Percentiles rank a stretch among this genome's conserved stretches.
phyloP scores from a whole-genome alignment of 2,113 vertebrate genomes.

The Paedocypris sp. region DNA sequence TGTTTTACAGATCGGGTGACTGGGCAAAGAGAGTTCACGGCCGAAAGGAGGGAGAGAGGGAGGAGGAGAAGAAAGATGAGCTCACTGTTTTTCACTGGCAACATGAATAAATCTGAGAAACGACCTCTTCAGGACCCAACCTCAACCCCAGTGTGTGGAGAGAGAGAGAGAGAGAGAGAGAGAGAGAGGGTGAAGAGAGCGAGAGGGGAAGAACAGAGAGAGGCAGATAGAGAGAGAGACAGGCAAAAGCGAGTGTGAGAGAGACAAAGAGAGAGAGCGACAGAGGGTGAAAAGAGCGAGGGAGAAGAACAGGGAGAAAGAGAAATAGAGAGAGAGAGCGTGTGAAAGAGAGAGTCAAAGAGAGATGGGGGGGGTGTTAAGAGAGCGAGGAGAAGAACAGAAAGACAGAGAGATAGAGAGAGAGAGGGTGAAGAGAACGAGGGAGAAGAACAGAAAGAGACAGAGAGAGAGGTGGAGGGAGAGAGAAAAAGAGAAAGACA shows the following conservation, averaged over 20 bases:
- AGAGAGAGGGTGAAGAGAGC: neutral
- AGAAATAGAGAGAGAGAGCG: too few species aligned
- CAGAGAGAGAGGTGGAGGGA: slow-evolving; percentile 1
- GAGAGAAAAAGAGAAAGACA: slow-evolving; percentile 39
- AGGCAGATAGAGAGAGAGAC: slow-evolving; percentile 27
- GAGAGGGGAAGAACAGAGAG: neutral
- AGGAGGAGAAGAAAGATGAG: slow-evolving; percentile 50
- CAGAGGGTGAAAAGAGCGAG: slow-evolving; percentile 19
- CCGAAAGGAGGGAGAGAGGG: slow-evolving; percentile 12
- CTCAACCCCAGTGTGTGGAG: slow-evolving; percentile 36
- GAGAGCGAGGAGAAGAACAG: slow-evolving; percentile 40
- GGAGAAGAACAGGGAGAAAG: too few species aligned
- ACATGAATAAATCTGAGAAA: slow-evolving; percentile 44
- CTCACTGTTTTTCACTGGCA: slow-evolving; percentile 36
- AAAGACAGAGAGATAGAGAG: slow-evolving; percentile 22
- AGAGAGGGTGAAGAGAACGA: neutral
- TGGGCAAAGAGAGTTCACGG: slow-evolving; percentile 43
- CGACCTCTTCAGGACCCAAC: slow-evolving; percentile 41
- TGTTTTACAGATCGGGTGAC: slow-evolving; percentile 48
- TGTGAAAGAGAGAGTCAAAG: too few species aligned
- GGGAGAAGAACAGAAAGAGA: slow-evolving; percentile 14
- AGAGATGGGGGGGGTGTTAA: too few species aligned
- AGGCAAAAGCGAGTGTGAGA: slow-evolving; percentile 33
- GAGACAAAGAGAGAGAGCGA: neutral
- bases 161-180: slow-evolving; percentile 40